Evolutionary conservation across 2,797 vertebrate genomes (phyloP), one percentile per base, ranked within the genome.

Genomic region (Cryptoblepharus egeriae): DNA sequence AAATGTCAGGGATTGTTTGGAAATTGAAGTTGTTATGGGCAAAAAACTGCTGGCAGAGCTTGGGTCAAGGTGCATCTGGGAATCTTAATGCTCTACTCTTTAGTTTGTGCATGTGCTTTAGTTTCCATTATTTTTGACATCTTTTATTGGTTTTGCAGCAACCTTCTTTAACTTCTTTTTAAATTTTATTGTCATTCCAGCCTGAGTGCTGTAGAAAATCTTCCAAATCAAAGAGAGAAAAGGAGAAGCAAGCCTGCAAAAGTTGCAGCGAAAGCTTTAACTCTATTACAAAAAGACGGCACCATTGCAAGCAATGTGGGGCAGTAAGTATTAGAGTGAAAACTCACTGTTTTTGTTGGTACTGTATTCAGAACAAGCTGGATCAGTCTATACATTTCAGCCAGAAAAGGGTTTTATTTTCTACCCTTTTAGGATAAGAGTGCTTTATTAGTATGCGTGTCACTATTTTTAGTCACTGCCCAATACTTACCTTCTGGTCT

Each of bases 301-400:
- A 99, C 90, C 98, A 97, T 92, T 99, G 98, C 96, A 99, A 99
- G 94, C 94, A 95, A 83, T 99, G 98, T 5, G 97, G 97, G 88
- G 97, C 94, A 87, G 98, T 99, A 92, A 97, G 98, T 95, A 80
- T 76, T 84, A 4, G 55, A 75, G 26, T 32, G 9, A 61, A 73
- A 75, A 1, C 20, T 2, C 35, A 26, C 30, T 49, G 45, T 8
- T 68, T 65, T 12, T 42, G 39, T 35, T 63, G 12, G 67, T n/a
- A 32, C 26, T 69, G 1, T 35, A 10, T 68, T 16, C 55, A 71
- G 18, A 72, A 74, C 28, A 74, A 58, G 13, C 4, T 26, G 3
- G 1, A 0, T 3, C 72, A 30, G 69, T 73, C 73, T 85, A 49
- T 37, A 58, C 22, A 78, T 26, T 35, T 37, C 2, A 45, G 6